Conservation (phyloP, 30 jellyfish, hydroid and myxozoan species). For the Hydractinia echinata region DNA sequence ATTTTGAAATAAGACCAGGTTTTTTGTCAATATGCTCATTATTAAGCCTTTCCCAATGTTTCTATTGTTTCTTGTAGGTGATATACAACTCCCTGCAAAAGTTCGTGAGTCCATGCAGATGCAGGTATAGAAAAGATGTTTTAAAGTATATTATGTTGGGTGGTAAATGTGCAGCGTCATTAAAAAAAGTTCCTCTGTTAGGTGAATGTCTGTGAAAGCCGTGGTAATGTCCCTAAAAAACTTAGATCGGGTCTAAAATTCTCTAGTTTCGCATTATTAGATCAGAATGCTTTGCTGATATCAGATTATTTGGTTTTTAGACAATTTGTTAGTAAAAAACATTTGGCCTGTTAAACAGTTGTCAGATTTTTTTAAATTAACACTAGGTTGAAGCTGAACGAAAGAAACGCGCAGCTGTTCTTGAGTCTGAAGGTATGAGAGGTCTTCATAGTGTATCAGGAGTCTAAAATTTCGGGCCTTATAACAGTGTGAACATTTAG, state of each 20-base stretch:
- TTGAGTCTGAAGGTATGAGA: constrained; percentile 91
- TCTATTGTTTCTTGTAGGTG: constrained; percentile 56
- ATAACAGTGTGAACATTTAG: background rate
- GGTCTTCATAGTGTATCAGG: background rate
- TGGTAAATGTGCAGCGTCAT: background rate
- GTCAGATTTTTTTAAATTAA: too few species aligned
- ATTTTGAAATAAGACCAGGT: background rate
- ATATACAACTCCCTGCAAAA: constrained; percentile 88
- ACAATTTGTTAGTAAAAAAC: too few species aligned
- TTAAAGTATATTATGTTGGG: background rate
- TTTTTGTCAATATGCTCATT: background rate
- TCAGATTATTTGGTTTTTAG: too few species aligned
- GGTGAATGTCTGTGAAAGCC: background rate
- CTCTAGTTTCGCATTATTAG: too few species aligned
- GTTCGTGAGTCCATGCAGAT: constrained; percentile 97
- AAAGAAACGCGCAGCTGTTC: constrained; percentile 86
- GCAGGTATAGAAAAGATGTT: constrained; percentile 55
- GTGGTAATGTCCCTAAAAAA: too few species aligned
- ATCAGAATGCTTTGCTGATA: too few species aligned
- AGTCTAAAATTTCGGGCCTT: too few species aligned
- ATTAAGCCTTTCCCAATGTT: background rate
- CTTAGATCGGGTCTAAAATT: too few species aligned
- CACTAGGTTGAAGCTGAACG: constrained; percentile 97
- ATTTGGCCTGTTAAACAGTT: too few species aligned
- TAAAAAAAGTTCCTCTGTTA: background rate